These are phyloP conservation scores for Zophobas morio DNA, from an alignment of 1,140 invertebrate genomes.

Conservation along the genomic window DNA sequence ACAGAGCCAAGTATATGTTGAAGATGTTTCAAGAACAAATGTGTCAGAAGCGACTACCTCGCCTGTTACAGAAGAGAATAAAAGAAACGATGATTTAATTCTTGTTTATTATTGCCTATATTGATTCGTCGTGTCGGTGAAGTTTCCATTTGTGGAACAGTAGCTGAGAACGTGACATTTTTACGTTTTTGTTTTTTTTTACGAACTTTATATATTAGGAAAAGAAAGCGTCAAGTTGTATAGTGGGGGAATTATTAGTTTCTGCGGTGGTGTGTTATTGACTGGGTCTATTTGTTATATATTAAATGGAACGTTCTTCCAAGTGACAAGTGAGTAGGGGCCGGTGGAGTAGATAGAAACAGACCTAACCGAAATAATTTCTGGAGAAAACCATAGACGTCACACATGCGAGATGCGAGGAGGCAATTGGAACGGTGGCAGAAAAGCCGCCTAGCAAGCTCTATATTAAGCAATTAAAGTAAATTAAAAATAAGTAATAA, in stretches of 20 bases:
- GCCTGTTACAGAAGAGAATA: slow-evolving; percentile 6
- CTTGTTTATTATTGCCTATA: slow-evolving; percentile 27
- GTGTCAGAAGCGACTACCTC: slow-evolving; percentile 20
- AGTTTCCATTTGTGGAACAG: slow-evolving; percentile 14
- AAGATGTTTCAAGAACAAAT: slow-evolving; percentile 2
- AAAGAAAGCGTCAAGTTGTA: slow-evolving; percentile 19
- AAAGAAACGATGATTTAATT: slow-evolving; percentile 32
- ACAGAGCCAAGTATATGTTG: not conserved
- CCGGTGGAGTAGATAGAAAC: too few relatives aligned
- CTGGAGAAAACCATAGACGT: too few relatives aligned
- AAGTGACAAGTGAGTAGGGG: too few relatives aligned
- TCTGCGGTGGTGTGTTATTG: slow-evolving; percentile 16
- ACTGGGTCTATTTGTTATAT: slow-evolving; percentile 5
- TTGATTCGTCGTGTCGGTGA: slow-evolving; percentile 29
- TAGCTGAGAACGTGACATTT: slow-evolving; percentile 26
- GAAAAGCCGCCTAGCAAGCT: too few relatives aligned
- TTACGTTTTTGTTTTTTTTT: slow-evolving; percentile 33
- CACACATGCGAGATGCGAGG: too few relatives aligned
- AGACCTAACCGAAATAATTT: too few relatives aligned
- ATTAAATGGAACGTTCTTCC: too few relatives aligned
- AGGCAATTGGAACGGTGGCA: too few relatives aligned
- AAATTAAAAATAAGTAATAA: too few relatives aligned
- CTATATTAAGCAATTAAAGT: too few relatives aligned
- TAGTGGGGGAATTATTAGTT: slow-evolving; percentile 32
- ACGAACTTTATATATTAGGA: slow-evolving; percentile 28